These are phyloP conservation scores for Globia sparganii DNA, from an alignment of 2,888 invertebrate genomes.

Conservation along the genomic window DNA sequence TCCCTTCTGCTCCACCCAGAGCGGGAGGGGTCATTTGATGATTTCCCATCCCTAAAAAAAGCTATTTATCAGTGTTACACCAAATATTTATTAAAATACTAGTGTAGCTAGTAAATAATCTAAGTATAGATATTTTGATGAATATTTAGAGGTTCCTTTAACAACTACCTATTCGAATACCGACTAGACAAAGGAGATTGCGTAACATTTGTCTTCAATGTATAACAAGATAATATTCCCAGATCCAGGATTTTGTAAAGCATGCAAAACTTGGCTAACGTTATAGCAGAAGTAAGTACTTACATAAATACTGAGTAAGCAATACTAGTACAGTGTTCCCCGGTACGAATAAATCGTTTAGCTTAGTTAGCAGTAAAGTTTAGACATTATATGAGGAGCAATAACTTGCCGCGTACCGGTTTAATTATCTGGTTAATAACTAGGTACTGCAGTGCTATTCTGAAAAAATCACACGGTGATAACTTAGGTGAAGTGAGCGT, in stretches of 20 bases:
- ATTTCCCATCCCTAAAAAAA: no score
- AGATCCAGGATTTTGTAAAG: not conserved
- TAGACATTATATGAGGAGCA: slow-evolving; percentile 37
- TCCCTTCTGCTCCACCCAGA: no score
- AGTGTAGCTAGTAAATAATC: not conserved
- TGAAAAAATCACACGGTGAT: no score
- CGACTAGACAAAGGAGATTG: not conserved
- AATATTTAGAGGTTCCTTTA: slow-evolving; percentile 6
- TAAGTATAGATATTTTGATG: not conserved
- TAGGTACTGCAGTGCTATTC: no score
- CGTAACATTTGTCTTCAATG: not conserved
- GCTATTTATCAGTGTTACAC: slow-evolving; percentile 14
- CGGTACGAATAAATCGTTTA: slow-evolving; percentile 63
- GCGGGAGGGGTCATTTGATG: no score
- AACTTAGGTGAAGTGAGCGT: no score
- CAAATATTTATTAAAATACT: not conserved
- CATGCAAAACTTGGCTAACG: slow-evolving; percentile 18
- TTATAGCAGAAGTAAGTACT: slow-evolving; percentile 7
- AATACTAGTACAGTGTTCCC: slow-evolving; percentile 16
- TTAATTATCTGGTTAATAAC: slow-evolving; percentile 17
- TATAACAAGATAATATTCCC: no score
- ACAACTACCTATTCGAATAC: not conserved
- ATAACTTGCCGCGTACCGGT: slow-evolving; percentile 33
- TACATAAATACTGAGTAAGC: slow-evolving; percentile 24
- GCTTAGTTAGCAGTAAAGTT: slow-evolving; percentile 57